Conservation (phyloP, 2,888 invertebrate genomes). For the Nemotelus nigrinus region DNA sequence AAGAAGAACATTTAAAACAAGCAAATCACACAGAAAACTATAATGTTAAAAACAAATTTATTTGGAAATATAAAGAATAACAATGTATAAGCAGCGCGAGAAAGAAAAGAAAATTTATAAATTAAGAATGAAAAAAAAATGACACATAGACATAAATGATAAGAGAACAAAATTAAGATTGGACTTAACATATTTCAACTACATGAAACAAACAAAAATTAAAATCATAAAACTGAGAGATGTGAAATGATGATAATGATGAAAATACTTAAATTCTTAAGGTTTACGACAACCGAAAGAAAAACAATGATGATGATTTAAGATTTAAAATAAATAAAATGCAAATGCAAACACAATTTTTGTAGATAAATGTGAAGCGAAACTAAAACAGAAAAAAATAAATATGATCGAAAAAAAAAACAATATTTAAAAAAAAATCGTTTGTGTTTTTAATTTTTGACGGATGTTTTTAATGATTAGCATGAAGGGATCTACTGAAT, state of each 20-base stretch:
- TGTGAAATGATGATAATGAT: too few species aligned
- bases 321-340: slow-evolving; percentile 40
- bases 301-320: not conserved
- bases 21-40: not conserved
- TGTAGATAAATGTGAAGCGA: slow-evolving; percentile 52
- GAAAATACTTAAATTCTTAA: slow-evolving; percentile 27
- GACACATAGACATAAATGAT: not conserved
- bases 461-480: not conserved
- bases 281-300: slow-evolving; percentile 26
- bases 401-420: slow-evolving; percentile 47
- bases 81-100: slow-evolving; percentile 1
- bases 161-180: slow-evolving; percentile 33
- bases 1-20: slow-evolving; percentile 16
- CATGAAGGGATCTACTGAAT: too few species aligned
- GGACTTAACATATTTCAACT: slow-evolving; percentile 41
- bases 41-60: slow-evolving; percentile 17
- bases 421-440: not conserved
- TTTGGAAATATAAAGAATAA: slow-evolving; percentile 11
- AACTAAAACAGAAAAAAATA: slow-evolving; percentile 49
- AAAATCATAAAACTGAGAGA: not conserved
- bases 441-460: not conserved
- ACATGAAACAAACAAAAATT: slow-evolving; percentile 1
- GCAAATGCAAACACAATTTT: slow-evolving; percentile 48
- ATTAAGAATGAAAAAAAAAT: slow-evolving; percentile 18
- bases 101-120: too few species aligned